These are phyloP conservation scores for Oncorhynchus masou DNA, from an alignment of 2,113 vertebrate species.

Conservation along the genomic window DNA sequence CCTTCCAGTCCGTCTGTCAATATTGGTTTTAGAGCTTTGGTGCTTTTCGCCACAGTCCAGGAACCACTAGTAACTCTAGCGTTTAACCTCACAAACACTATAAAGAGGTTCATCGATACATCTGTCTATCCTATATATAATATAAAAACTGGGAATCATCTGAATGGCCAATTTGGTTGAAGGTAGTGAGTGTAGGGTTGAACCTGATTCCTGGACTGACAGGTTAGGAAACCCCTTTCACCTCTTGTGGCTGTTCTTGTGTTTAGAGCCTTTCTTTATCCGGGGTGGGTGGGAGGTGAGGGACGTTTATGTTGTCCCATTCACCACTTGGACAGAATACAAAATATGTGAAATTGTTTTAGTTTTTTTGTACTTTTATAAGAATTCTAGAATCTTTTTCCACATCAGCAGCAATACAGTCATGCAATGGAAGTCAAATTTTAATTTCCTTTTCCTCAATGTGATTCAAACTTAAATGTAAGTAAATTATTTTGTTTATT, in stretches of 20 bases:
- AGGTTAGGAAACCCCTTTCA: no score
- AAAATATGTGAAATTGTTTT: background rate
- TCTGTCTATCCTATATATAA: background rate
- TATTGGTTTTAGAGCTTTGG: background rate
- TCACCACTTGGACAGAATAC: background rate
- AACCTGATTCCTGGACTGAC: background rate
- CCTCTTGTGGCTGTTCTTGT: no score
- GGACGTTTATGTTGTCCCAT: background rate
- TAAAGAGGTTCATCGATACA: no score
- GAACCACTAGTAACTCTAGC: background rate
- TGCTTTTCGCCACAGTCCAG: background rate
- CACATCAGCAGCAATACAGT: slow-evolving; percentile 15
- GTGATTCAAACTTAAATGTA: slow-evolving; percentile 57
- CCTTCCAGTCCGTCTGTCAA: background rate
- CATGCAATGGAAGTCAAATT: background rate
- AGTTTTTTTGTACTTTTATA: background rate
- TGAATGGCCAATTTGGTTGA: background rate
- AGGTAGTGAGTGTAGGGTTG: background rate
- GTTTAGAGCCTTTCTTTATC: background rate
- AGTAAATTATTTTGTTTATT: slow-evolving; percentile 18
- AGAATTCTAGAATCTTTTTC: background rate
- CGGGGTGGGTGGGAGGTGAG: background rate
- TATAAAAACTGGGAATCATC: background rate
- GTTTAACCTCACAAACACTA: background rate
- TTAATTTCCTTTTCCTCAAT: slow-evolving; percentile 13